Base-by-base conservation (phyloP, 2,888 invertebrate species). In the Drosophila aldrichi region DNA sequence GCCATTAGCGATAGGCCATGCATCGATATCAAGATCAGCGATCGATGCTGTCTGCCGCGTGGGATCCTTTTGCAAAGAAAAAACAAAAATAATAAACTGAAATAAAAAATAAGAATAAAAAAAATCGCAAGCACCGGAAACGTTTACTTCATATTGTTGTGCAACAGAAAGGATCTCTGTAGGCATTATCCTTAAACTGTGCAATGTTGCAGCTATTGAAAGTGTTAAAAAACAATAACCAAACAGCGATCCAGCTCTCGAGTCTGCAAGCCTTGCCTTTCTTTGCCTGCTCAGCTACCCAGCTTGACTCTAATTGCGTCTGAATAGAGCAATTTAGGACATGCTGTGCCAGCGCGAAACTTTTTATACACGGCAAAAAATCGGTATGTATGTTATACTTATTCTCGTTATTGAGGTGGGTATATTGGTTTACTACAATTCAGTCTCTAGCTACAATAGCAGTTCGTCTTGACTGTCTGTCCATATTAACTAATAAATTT, bases 281-380 rank as follows among this genome's bases (percentile, higher is more conserved):
- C 56, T 66, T 41, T 51, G 41, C 62, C 72, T 51, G 61, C 63
- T 32, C 69, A 64, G 69, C 70, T 60, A 22, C 86, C 51, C 86
- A 82, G 87, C 87, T 86, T 86, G 88, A 82, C 88, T 88, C 74
- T 86, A 86, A 86, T 86, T 86, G 86, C 78, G 59, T 59, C 58
- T 88, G 83, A 86, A 86, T 86, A 77, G 80, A 86, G 84, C 86
- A 88, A 83, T 86, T 86, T 86, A 83, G 73, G 43, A 51, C 86
- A 78, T 69, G 84, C 86, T 86, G 88, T 61, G 79, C 64, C 7
- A 32, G 55, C 55, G 49, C 62, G 55, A 69, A 64, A 40, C 48
- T 54, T 68, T 46, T 16, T 7, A 14, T 66, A 29, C 77, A 76
- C 76, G 48, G 12, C 48, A 22, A 43, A 57, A 62, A 54, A 43